Base-by-base conservation (phyloP, 1,140 invertebrate genomes). In the Pomacea maculata region DNA sequence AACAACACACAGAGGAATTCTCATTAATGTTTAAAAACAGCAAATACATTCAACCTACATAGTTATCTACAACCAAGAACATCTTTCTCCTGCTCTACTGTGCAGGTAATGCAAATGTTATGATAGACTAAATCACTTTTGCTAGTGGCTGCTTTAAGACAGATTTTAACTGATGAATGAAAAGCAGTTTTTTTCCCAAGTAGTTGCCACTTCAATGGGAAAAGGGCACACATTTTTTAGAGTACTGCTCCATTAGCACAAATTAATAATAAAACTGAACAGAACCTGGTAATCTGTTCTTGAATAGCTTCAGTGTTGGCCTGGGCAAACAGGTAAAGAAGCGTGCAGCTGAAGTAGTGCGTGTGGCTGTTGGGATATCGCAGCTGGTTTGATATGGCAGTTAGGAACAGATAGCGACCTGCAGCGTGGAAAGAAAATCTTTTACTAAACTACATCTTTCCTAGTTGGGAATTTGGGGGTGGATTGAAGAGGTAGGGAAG, bases 311-410 rank as follows among this genome's bases (percentile, higher is more conserved):
- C 97, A 0, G 96, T 96, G 87, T 99, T 99, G 21, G 98, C 97
- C 91, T 99, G 98, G n/a, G 96, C 96, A 91, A 99, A 99, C 73
- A 99, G 92, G 90, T 99, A 99, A 34, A 99, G 93, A 6, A 99
- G 93, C 15, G 97, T 96, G 90, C 98, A 99, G 85, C 97, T 99
- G 92, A 99, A 99, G 93, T 99, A 99, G 92, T 99, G 98, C 1
- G 99, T 99, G 91, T 99, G 98, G 86, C 97, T 98, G 92, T 99
- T 99, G 1, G 99, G 99, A 92, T 99, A 99, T 8, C 99, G 94
- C 84, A 99, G 92, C 89, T 99, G 98, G 93, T 99, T 99, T 52
- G 97, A 97, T 84, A 99, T 97, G 1, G 98, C 97, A 92, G 99
- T 99, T 86, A 99, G 93, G 91, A 99, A 99, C 84, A 99, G 92